Conservation (phyloP, 2,113 vertebrate genomes). For the Eubucco bourcierii region DNA sequence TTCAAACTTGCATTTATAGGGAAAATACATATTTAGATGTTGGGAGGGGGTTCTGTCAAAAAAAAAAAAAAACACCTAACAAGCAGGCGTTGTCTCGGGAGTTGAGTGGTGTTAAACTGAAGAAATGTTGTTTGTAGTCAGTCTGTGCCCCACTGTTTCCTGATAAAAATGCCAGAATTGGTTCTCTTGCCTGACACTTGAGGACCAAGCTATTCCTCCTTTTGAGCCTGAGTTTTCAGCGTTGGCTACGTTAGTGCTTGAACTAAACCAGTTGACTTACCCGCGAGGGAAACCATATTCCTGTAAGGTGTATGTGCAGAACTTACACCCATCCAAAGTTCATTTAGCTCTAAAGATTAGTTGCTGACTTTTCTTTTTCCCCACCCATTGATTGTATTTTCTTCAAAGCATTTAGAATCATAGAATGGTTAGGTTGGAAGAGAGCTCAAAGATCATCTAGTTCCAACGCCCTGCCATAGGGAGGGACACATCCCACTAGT, state of each 20-base stretch:
- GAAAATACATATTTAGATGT: not conserved
- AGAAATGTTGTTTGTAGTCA: not conserved
- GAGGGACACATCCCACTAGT: too few relatives aligned
- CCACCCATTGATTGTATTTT: rapidly evolving
- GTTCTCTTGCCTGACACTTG: not conserved
- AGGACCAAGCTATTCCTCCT: not conserved
- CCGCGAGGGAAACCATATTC: rapidly evolving
- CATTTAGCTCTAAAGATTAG: not conserved
- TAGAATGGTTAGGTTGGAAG: too few relatives aligned
- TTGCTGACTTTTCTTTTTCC: rapidly evolving
- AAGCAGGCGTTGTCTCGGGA: not conserved
- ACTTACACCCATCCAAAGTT: not conserved
- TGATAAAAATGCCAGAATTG: not conserved
- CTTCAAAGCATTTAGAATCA: not conserved
- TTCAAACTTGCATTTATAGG: not conserved
- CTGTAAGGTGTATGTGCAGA: not conserved
- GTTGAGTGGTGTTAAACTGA: not conserved
- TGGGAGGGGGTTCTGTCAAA: not conserved
- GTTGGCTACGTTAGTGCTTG: not conserved
- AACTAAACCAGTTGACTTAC: not conserved
- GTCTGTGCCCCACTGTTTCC: rapidly evolving
- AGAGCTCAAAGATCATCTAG: too few relatives aligned
- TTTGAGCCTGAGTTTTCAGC: not conserved
- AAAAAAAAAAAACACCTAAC: not conserved
- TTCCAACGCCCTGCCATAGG: too few relatives aligned